These are phyloP conservation scores for Zygogramma bicolorata DNA, from an alignment of 2,888 invertebrate species.

Conservation along the genomic window DNA sequence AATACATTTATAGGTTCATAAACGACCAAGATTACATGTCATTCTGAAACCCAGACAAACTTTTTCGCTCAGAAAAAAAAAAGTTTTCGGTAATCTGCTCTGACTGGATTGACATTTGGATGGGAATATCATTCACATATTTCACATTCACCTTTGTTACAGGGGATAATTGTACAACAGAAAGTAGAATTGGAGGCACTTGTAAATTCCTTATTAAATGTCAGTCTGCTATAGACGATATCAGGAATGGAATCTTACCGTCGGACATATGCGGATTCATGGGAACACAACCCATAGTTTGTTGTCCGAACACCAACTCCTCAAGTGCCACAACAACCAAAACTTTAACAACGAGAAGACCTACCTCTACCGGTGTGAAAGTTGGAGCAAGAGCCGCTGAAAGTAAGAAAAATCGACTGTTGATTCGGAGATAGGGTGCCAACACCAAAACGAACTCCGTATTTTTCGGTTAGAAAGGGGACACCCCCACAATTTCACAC, in stretches of 20 bases:
- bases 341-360: background rate
- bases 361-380: background rate
- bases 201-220: conserved; percentile 54
- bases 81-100: no score
- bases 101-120: no score
- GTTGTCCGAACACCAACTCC: conserved; percentile 45
- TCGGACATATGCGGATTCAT: conserved; percentile 54
- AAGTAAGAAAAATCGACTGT: background rate
- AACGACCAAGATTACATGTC: no score
- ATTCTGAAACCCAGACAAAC: no score
- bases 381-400: background rate
- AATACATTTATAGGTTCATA: no score
- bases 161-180: conserved; percentile 40
- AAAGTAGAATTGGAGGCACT: conserved; percentile 37
- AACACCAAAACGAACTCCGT: no score
- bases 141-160: no score
- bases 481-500: no score
- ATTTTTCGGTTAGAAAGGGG: no score
- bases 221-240: conserved; percentile 45
- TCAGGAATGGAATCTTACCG: conserved; percentile 48
- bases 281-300: conserved; percentile 54
- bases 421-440: background rate
- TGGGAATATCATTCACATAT: no score
- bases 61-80: no score
- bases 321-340: background rate